phyloP scores from a whole-genome alignment of 2,888 invertebrate species.

The Dicranocentrus wangi region DNA sequence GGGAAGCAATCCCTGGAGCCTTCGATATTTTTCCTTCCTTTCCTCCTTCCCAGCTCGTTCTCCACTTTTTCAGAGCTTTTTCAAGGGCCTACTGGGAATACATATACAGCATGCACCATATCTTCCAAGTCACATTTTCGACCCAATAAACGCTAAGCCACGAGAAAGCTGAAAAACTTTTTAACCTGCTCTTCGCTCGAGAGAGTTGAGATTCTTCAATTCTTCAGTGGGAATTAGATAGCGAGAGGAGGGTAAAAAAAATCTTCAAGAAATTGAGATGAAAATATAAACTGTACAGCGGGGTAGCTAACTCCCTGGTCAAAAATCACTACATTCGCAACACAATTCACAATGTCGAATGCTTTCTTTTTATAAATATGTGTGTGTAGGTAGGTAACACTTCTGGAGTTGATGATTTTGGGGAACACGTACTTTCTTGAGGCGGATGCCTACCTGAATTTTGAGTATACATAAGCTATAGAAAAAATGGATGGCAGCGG shows the following conservation, averaged over 20 bases:
- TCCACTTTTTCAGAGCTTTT: constrained; percentile 19
- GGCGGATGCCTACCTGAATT: no score
- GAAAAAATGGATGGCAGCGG: no score
- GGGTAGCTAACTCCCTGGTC: not conserved
- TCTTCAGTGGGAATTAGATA: not conserved
- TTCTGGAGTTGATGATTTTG: no score
- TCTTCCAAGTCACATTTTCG: constrained; percentile 63
- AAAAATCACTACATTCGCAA: not conserved
- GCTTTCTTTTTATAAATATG: not conserved
- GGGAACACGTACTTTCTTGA: no score
- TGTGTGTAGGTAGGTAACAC: not conserved
- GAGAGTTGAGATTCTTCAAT: constrained; percentile 24
- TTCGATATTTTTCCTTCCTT: constrained; percentile 61
- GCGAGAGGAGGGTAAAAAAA: constrained; percentile 13
- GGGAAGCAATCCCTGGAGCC: constrained; percentile 41
- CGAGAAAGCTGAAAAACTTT: constrained; percentile 28
- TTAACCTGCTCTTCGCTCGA: constrained; percentile 8
- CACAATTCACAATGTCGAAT: not conserved
- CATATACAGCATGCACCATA: constrained; percentile 45
- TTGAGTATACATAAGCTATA: no score
- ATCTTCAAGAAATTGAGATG: constrained; percentile 19
- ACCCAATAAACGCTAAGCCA: constrained; percentile 55
- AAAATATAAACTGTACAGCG: constrained; percentile 10
- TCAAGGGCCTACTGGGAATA: constrained; percentile 67
- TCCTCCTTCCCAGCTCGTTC: constrained; percentile 11